Conservation (phyloP, 2,797 vertebrate species). For the Anolis apletophallus region DNA sequence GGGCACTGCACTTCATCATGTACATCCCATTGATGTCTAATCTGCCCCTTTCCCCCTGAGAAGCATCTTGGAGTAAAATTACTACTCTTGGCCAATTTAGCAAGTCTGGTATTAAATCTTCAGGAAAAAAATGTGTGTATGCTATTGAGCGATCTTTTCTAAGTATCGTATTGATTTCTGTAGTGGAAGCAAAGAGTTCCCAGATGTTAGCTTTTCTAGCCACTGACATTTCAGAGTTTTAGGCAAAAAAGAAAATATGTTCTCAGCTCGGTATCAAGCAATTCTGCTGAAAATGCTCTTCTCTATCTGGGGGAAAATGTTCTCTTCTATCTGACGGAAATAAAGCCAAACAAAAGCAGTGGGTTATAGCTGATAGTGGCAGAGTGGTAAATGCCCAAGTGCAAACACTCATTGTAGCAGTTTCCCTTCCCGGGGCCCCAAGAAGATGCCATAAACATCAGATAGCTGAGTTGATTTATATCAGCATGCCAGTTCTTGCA, state of each 20-base stretch:
- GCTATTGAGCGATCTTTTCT: slow-evolving; percentile 53
- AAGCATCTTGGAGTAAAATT: slow-evolving; percentile 68
- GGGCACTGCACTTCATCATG: slow-evolving; percentile 19
- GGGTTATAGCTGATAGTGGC: not conserved
- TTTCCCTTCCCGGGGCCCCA: not conserved
- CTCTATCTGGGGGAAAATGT: slow-evolving; percentile 19
- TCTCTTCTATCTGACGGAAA: not conserved
- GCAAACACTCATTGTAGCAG: not conserved
- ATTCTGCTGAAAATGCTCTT: slow-evolving; percentile 32
- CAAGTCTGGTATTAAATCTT: slow-evolving; percentile 71
- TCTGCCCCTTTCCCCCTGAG: slow-evolving; percentile 57
- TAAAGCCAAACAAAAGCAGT: not conserved
- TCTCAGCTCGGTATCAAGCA: slow-evolving; percentile 14
- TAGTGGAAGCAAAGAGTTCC: slow-evolving; percentile 54
- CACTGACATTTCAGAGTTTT: slow-evolving; percentile 60
- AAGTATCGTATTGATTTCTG: slow-evolving; percentile 55
- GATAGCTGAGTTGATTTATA: not conserved
- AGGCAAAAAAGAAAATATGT: slow-evolving; percentile 31
- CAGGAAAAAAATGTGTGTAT: slow-evolving; percentile 20
- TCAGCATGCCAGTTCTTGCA: not conserved
- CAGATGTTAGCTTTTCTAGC: slow-evolving; percentile 51
- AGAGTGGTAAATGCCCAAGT: not conserved
- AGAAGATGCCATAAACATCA: not conserved
- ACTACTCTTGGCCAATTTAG: slow-evolving; percentile 55
- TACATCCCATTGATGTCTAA: slow-evolving; percentile 55